Percentiles rank a stretch among this genome's conserved stretches.
These are phyloP conservation scores for Rhyzopertha dominica DNA, from an alignment of 1,140 invertebrate species.

Conservation along the genomic window DNA sequence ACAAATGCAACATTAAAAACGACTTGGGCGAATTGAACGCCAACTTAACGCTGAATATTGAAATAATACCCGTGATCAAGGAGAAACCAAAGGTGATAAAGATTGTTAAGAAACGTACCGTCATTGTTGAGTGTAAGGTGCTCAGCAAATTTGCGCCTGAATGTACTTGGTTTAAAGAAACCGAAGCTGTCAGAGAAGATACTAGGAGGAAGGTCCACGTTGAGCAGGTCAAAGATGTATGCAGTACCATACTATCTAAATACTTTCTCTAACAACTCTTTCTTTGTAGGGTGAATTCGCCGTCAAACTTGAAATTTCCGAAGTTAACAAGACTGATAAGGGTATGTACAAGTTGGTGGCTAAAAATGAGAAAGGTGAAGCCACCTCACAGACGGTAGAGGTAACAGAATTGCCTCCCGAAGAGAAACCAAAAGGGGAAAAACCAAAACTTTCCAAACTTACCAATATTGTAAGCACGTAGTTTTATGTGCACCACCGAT, in stretches of 20 bases:
- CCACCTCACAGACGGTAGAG: constrained; percentile 82
- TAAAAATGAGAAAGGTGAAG: constrained; percentile 90
- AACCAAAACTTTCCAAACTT: constrained; percentile 67
- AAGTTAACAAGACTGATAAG: constrained; percentile 72
- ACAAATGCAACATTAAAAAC: constrained; percentile 98
- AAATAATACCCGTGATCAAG: constrained; percentile 93
- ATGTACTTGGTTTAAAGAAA: constrained; percentile 86
- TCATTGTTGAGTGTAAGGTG: constrained; percentile 86
- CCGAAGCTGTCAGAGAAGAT: constrained; percentile 69
- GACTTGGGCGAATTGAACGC: constrained; percentile 92
- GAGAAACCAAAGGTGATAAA: constrained; percentile 86
- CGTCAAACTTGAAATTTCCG: constrained; percentile 81
- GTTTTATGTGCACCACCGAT: neutral
- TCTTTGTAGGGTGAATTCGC: constrained; percentile 71
- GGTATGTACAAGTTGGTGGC: constrained; percentile 87
- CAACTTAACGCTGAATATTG: constrained; percentile 94
- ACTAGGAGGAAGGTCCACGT: constrained; percentile 68
- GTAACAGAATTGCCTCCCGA: constrained; percentile 76
- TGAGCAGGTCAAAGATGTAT: constrained; percentile 72
- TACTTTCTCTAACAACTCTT: constrained; percentile 7
- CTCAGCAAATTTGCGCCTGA: constrained; percentile 82
- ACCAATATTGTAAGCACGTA: constrained; percentile 61
- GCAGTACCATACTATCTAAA: constrained; percentile 14
- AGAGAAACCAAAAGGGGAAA: constrained; percentile 59
- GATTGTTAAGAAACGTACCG: constrained; percentile 82